Conservation (phyloP, 2,113 vertebrate species). For the Micromys minutus region DNA sequence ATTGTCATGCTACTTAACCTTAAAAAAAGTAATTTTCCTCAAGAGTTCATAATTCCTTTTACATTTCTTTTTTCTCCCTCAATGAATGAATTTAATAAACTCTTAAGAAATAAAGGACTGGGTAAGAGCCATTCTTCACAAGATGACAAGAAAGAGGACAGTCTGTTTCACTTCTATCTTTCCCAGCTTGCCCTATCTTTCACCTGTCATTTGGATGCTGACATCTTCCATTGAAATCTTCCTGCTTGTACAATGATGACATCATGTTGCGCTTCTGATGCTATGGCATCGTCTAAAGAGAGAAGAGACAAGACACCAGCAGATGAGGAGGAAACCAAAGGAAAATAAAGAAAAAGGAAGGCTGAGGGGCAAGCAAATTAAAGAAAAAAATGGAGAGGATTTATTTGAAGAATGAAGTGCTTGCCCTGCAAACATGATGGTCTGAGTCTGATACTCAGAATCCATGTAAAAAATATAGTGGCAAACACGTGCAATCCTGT, state of each 20-base stretch:
- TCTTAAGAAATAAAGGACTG: constrained; percentile 55
- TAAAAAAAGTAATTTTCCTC: constrained; percentile 79
- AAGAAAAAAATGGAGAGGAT: neutral
- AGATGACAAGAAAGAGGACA: neutral
- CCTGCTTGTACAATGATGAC: neutral
- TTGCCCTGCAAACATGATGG: neutral
- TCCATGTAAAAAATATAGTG: no score
- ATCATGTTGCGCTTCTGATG: neutral
- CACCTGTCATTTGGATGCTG: no score
- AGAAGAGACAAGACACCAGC: neutral
- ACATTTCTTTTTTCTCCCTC: constrained; percentile 62
- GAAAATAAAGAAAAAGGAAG: neutral
- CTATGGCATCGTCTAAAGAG: neutral
- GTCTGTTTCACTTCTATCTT: neutral
- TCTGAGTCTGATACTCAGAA: neutral
- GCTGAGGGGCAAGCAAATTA: neutral
- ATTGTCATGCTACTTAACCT: constrained; percentile 81
- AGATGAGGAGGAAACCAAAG: neutral
- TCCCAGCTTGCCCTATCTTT: neutral
- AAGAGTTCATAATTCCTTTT: constrained; percentile 77
- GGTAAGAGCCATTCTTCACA: constrained; percentile 13
- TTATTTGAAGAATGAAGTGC: neutral
- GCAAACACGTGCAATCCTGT: neutral
- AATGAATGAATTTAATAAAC: constrained; percentile 71
- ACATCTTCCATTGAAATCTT: neutral